Evolutionary conservation across 2,888 invertebrate genomes (phyloP), one percentile per base, ranked within the genome.

Genomic region (Heliconius cydno): DNA sequence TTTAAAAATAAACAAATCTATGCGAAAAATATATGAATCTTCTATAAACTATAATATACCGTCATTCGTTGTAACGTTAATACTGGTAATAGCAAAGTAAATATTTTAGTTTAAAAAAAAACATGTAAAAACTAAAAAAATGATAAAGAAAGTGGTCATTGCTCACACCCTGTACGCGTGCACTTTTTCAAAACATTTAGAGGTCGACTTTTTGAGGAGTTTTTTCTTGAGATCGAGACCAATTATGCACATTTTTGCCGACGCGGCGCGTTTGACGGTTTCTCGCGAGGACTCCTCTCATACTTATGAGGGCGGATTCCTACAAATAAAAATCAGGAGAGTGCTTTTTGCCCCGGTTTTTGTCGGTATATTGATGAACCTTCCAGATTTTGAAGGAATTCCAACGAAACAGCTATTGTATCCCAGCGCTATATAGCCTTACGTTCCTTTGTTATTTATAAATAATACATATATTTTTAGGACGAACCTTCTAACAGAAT

Each of bases 241-340:
- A 94, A 95, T 95, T 95, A 94, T 95, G 95, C 92, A 94, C 95
- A 95, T 95, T 94, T 95, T 94, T 94, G 93, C 91, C 91, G 88
- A 88, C 87, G 92, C 93, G 93, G 94, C 85, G 84, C 91, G 89
- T 94, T 94, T 94, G 93, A 90, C 88, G 87, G 87, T 84, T 87
- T 87, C 86, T 85, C 89, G 86, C 86, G 85, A 85, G 73, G 84
- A 84, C 86, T 86, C 84, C 84, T 84, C 90, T 92, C 91, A 93
- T 91, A 92, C 92, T 92, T 90, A 87, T 87, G 87, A 88, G 88
- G 88, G 88, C 87, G 92, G 92, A 94, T 93, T 94, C 94, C 92
- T 90, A 94, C 92, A 93, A 94, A 94, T 92, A 94, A 94, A 93
- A 94, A 94, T 94, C 91, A 86, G 87, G 88, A 86, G 88, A 85